Percentiles rank a stretch among this genome's conserved stretches.
Evolutionary conservation across 2,888 invertebrate genomes (phyloP).

Genomic region (Parnassius mnemosyne): DNA sequence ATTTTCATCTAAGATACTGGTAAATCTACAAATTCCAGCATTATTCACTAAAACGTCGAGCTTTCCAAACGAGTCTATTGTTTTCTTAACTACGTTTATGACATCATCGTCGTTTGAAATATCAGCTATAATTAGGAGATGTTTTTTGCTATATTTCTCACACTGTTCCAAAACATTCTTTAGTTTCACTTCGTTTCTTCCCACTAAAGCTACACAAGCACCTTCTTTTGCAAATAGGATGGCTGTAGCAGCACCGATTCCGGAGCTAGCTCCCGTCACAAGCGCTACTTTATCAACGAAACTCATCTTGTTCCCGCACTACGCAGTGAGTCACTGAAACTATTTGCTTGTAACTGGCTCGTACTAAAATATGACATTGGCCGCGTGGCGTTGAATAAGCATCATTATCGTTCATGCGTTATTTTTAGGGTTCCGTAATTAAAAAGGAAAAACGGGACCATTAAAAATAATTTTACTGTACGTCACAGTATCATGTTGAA

Average conservation of each 20-base stretch:
- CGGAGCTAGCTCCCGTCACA: conserved; percentile 42
- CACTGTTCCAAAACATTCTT: conserved; percentile 33
- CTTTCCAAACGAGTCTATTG: conserved; percentile 35
- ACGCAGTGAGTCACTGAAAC: too few species aligned
- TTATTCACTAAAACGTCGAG: conserved; percentile 51
- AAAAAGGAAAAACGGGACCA: too few species aligned
- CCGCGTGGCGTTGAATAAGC: too few species aligned
- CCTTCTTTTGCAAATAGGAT: conserved; percentile 39
- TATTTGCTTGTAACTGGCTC: too few species aligned
- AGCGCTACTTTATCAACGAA: conserved; percentile 40
- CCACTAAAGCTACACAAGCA: conserved; percentile 40
- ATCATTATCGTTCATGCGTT: too few species aligned
- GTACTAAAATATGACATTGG: too few species aligned
- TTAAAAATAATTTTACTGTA: too few species aligned
- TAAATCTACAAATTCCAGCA: conserved; percentile 37
- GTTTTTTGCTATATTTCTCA: conserved; percentile 28
- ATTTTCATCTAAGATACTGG: conserved; percentile 34
- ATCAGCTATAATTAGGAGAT: conserved; percentile 38
- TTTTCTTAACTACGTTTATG: conserved; percentile 29
- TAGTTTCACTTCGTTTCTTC: conserved; percentile 39
- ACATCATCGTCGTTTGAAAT: conserved; percentile 38
- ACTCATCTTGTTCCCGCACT: conserved; percentile 31
- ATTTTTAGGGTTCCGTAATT: too few species aligned
- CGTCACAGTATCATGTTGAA: too few species aligned
- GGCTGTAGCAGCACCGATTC: conserved; percentile 41